Evolutionary conservation across 2,113 vertebrate species (phyloP).

Genomic region (Pterocles orientalis): DNA sequence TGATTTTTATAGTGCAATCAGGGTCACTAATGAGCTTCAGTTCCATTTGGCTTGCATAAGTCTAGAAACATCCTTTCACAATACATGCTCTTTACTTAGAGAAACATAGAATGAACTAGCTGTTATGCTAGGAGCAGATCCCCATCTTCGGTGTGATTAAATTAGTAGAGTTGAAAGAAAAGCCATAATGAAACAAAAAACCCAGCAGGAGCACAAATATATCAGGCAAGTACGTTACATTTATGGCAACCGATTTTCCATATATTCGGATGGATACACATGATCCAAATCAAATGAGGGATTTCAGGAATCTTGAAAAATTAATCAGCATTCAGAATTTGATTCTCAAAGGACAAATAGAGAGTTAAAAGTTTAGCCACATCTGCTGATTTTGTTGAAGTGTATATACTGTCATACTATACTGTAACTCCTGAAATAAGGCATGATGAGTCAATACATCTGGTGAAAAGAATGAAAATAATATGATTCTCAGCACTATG

Average conservation of each 20-base stretch:
- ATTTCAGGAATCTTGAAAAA: constrained; percentile 5
- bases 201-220: fast-evolving
- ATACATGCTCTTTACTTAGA: background rate
- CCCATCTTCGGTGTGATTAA: background rate
- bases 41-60: background rate
- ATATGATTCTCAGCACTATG: background rate
- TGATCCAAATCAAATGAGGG: background rate
- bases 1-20: background rate
- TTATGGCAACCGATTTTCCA: background rate
- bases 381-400: background rate
- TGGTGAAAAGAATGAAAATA: constrained; percentile 12
- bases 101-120: too few relatives aligned
- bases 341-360: background rate
- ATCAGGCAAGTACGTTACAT: background rate
- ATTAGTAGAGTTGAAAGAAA: background rate
- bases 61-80: background rate
- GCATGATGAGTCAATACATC: background rate
- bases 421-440: background rate
- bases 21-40: background rate
- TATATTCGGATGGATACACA: background rate
- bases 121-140: too few relatives aligned
- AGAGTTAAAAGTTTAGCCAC: background rate
- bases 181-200: background rate
- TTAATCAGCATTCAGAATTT: background rate
- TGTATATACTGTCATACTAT: background rate